phyloP scores from a whole-genome alignment of 2,113 vertebrate genomes.

The Panthera leo region DNA sequence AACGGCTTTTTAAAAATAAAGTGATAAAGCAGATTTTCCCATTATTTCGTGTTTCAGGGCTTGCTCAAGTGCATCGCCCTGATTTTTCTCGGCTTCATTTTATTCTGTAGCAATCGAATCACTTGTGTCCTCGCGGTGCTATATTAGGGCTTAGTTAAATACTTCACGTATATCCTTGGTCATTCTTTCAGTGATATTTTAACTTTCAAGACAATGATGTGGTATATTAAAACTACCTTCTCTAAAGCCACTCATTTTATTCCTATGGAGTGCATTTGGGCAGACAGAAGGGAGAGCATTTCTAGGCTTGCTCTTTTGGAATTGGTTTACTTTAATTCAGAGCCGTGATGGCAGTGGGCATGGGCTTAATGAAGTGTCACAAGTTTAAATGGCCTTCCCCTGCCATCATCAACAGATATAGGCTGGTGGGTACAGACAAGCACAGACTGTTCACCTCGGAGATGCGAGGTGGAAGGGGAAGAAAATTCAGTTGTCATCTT shows the following conservation, averaged over 20 bases:
- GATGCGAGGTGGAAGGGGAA: neutral
- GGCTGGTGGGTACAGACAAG: neutral
- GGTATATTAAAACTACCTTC: neutral
- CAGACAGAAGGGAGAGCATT: neutral
- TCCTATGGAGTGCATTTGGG: neutral
- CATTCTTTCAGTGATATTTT: neutral
- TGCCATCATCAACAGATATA: neutral
- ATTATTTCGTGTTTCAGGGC: conserved; percentile 17
- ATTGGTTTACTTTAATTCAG: conserved; percentile 53
- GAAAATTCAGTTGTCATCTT: neutral
- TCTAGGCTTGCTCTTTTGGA: conserved; percentile 44
- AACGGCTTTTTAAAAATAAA: conserved; percentile 64
- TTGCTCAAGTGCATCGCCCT: conserved; percentile 32
- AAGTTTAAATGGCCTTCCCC: neutral
- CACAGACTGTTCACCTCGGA: neutral
- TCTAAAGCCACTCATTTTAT: neutral
- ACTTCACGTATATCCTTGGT: neutral
- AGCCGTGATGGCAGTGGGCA: neutral
- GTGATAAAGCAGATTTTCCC: conserved; percentile 63
- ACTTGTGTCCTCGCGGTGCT: neutral
- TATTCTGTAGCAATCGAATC: conserved; percentile 46
- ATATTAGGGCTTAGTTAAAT: neutral
- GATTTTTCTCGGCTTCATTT: conserved; percentile 40
- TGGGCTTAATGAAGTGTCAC: neutral
- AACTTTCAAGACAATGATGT: neutral